Percentiles rank a stretch among this genome's conserved stretches.
Conservation (phyloP, 2,113 vertebrate genomes). For the Podocnemis expansa region DNA sequence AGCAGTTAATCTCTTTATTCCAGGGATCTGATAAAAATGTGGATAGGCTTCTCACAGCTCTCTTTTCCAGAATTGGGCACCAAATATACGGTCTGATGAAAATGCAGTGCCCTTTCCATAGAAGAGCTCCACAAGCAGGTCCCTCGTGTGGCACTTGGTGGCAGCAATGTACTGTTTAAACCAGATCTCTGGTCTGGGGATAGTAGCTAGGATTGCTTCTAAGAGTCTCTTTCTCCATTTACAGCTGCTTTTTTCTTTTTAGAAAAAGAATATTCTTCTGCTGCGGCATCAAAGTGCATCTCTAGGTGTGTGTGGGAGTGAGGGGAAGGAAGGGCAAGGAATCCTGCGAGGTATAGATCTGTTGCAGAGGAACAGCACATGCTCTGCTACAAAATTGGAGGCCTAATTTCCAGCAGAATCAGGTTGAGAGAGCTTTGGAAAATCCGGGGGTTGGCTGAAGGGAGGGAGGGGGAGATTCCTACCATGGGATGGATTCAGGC, state of each 20-base stretch:
- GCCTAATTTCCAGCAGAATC: accelerated
- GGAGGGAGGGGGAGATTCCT: not conserved
- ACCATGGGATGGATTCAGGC: not conserved
- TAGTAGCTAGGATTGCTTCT: not conserved
- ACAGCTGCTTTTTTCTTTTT: not conserved
- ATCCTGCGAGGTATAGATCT: accelerated
- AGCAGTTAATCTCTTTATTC: not conserved
- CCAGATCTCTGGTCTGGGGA: not conserved
- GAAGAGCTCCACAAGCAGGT: conserved; percentile 33
- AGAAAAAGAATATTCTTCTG: not conserved
- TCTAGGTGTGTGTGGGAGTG: not conserved
- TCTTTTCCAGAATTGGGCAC: not conserved
- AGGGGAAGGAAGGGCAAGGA: not conserved
- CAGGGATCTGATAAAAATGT: not conserved
- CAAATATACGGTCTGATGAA: not conserved
- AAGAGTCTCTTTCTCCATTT: not conserved
- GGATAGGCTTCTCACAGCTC: not conserved
- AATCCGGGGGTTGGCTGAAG: not conserved
- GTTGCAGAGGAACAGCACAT: not conserved
- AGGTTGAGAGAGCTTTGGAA: not conserved
- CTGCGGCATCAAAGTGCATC: not conserved
- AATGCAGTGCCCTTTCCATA: not conserved
- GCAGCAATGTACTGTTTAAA: conserved; percentile 38
- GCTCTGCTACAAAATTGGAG: not conserved
- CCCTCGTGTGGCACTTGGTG: conserved; percentile 56